phyloP scores from a whole-genome alignment of 2,797 vertebrate species.

The Chiroxiphia lanceolata region DNA sequence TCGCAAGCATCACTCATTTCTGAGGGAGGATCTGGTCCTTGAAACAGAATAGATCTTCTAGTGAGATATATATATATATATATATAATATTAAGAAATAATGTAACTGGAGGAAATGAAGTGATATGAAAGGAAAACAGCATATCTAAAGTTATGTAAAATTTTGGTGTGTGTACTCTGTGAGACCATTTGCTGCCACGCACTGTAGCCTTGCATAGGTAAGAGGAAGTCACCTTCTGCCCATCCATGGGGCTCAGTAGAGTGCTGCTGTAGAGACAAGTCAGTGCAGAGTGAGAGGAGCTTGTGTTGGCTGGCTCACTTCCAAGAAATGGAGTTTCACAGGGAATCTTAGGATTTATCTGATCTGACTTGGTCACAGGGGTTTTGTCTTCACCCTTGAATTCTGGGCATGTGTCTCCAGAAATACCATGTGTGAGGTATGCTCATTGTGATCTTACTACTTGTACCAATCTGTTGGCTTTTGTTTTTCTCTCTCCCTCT shows the following conservation, averaged over 20 bases:
- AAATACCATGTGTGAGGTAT: background rate
- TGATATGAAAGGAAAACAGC: background rate
- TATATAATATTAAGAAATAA: background rate
- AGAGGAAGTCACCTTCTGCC: background rate
- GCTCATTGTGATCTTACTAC: background rate
- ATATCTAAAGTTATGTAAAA: background rate
- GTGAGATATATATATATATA: no score
- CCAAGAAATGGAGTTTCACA: background rate
- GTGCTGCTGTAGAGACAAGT: rapidly evolving
- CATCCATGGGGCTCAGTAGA: rapidly evolving
- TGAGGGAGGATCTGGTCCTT: background rate
- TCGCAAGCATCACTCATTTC: background rate
- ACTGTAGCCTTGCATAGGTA: background rate
- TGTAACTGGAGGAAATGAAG: background rate
- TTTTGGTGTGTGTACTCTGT: background rate
- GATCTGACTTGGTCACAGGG: background rate
- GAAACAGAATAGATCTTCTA: background rate
- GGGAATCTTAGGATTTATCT: background rate
- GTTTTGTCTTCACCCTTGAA: background rate
- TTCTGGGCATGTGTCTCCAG: background rate
- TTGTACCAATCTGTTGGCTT: background rate
- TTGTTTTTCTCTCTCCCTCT: conserved; percentile 1
- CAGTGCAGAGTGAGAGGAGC: background rate
- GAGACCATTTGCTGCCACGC: background rate
- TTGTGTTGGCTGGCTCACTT: background rate